Percentiles rank a stretch among this genome's conserved stretches.
Evolutionary conservation across 2,797 vertebrate genomes (phyloP).

Genomic region (Semotilus atromaculatus): DNA sequence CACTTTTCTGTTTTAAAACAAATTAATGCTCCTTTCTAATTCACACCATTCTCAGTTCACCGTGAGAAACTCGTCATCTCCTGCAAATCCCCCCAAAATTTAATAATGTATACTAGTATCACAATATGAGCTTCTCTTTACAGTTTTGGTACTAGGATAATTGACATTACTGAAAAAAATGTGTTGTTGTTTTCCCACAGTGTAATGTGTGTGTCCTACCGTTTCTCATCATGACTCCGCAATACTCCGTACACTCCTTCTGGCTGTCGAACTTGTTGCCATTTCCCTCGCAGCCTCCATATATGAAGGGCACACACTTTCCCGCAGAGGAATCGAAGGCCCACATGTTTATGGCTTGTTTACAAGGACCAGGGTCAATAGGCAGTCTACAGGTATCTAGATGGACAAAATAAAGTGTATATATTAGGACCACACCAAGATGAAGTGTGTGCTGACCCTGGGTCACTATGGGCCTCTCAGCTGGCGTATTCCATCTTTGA

Average conservation of each 20-base stretch:
- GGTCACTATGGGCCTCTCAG: not conserved
- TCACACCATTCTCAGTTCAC: slow-evolving; percentile 59
- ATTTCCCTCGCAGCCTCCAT: slow-evolving; percentile 84
- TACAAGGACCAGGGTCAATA: slow-evolving; percentile 77
- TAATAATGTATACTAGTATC: not conserved
- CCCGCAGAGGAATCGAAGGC: slow-evolving; percentile 81
- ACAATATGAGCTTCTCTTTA: not conserved
- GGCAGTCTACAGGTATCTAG: slow-evolving; percentile 89
- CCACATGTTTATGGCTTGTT: slow-evolving; percentile 71
- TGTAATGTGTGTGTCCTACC: slow-evolving; percentile 74
- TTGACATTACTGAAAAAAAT: not conserved
- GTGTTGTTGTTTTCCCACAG: not conserved
- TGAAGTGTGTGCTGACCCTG: not conserved
- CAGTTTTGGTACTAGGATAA: not conserved
- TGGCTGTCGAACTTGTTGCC: slow-evolving; percentile 94
- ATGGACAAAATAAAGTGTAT: not conserved
- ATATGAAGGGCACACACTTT: slow-evolving; percentile 81
- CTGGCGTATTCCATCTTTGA: not conserved
- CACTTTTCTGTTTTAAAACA: not conserved
- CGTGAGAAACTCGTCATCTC: slow-evolving; percentile 67
- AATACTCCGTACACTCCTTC: slow-evolving; percentile 95
- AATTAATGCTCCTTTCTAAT: not conserved
- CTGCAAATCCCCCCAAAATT: slow-evolving; percentile 29
- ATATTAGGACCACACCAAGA: not conserved
- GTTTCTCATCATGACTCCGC: slow-evolving; percentile 74